Conservation (phyloP, 2,113 vertebrate genomes). For the Sorex fumeus region DNA sequence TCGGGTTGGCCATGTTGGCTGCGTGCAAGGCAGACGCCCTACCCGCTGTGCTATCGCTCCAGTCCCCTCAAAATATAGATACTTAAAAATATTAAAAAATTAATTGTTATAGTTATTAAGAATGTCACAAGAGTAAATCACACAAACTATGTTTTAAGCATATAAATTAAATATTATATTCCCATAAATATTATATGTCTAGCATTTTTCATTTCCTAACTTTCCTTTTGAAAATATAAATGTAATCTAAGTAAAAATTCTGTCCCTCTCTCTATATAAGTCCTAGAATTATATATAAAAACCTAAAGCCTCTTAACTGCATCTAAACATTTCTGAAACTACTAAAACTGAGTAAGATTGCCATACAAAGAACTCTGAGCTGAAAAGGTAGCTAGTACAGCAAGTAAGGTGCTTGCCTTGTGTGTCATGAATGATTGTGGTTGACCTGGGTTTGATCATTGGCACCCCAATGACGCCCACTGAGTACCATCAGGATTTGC, state of each 20-base stretch:
- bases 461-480: no score
- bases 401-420: no score
- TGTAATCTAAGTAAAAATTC: conserved; percentile 42
- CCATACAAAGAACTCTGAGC: background rate
- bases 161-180: conserved; percentile 51
- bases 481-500: no score
- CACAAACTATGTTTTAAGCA: background rate
- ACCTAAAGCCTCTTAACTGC: conserved; percentile 22
- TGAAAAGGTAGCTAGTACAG: no score
- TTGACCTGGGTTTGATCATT: no score
- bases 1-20: no score
- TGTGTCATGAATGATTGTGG: no score
- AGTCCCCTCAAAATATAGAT: no score
- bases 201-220: conserved; percentile 39
- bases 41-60: no score
- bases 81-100: background rate
- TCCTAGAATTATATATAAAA: conserved; percentile 4
- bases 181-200: background rate
- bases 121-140: conserved; percentile 48
- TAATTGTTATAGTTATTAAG: conserved; percentile 37
- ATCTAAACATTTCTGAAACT: conserved; percentile 40
- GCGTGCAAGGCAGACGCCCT: no score
- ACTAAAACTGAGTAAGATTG: conserved; percentile 65
- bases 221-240: conserved; percentile 53
- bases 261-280: background rate